Evolutionary conservation across 2,888 invertebrate genomes (phyloP), one percentile per base, ranked within the genome.

Genomic region (Aleiodes alternator): DNA sequence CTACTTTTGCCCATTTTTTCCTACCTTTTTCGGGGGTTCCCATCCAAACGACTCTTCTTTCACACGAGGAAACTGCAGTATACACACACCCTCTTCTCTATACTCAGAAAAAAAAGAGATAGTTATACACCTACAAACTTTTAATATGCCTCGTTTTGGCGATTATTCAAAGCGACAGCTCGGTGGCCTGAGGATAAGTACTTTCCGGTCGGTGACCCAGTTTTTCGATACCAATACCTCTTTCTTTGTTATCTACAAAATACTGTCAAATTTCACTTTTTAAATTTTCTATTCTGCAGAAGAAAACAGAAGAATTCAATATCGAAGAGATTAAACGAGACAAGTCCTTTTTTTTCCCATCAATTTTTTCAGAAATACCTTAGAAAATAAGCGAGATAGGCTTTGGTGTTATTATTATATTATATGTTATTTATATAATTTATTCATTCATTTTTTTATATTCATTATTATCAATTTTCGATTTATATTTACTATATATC

Each of bases 61-160:
- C 61, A 61, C 61, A 61, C 43, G 34, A 16, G 43, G 48, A 7
- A 64, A 64, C 64, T 64, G 43, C 64, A 64, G 64, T 64, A 64
- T 64, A 64, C 66, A 12, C 57, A 23, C 55, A 43, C 70, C 51
- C 11, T 43, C 59, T 38, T 16, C 69, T 34, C 59, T 64, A 61
- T 31, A 71, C 53, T 61, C 9, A 16, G 6, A 9, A 50, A 56
- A 14, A 23, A 23, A 23, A 23, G 23, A 57, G 16, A 56, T 75
- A 55, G 34, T 72, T 48, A 66, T 56, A 31, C 75, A 56, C 53
- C 76, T 66, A 75, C 72, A 73, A 68, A 72, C 69, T 76, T 76
- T 76, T 75, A 75, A 76, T 76, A 76, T 76, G 61, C 76, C 78
- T 73, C 70, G 68, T 78, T 74, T 78, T 69, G 66, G 72, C 73